Conservation (phyloP, 1,140 invertebrate genomes). For the Ericerus pela region DNA sequence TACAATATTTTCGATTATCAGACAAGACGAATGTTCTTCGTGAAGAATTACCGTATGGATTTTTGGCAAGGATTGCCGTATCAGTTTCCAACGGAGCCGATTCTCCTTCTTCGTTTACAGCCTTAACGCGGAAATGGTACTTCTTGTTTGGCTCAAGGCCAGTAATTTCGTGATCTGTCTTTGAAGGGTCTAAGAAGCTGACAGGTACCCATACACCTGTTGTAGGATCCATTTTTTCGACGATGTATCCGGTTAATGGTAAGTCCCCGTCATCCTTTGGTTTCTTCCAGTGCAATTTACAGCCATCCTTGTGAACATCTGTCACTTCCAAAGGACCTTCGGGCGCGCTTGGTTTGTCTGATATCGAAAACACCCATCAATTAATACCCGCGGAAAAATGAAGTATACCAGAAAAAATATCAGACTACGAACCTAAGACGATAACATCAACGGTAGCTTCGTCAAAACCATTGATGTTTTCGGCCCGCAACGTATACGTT, state of each 20-base stretch:
- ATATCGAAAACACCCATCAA: slow-evolving; percentile 1
- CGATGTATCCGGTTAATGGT: slow-evolving; percentile 71
- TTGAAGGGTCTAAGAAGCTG: slow-evolving; percentile 71
- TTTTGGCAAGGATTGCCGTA: slow-evolving; percentile 75
- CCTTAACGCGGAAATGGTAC: slow-evolving; percentile 89
- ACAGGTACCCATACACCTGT: slow-evolving; percentile 78
- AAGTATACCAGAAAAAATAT: too few relatives aligned
- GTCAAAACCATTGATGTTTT: slow-evolving; percentile 84
- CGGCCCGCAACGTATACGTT: slow-evolving; percentile 77
- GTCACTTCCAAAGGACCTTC: slow-evolving; percentile 84
- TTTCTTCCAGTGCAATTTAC: slow-evolving; percentile 88
- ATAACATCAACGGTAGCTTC: slow-evolving; percentile 88
- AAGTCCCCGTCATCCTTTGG: slow-evolving; percentile 90
- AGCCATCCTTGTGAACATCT: slow-evolving; percentile 87
- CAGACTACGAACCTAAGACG: slow-evolving; percentile 59
- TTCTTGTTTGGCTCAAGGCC: slow-evolving; percentile 82
- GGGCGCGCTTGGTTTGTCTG: slow-evolving; percentile 84
- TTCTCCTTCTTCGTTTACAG: slow-evolving; percentile 89
- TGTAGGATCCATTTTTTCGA: slow-evolving; percentile 83
- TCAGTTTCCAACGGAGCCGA: slow-evolving; percentile 84
- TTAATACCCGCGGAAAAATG: too few relatives aligned
- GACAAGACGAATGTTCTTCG: neutral
- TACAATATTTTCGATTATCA: neutral
- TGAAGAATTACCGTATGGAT: slow-evolving; percentile 66
- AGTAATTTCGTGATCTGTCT: slow-evolving; percentile 69